Evolutionary conservation across 30 jellyfish, hydroid and myxozoan species (phyloP), one percentile per base, ranked within the genome.

Genomic region (Rhopilema esculentum): DNA sequence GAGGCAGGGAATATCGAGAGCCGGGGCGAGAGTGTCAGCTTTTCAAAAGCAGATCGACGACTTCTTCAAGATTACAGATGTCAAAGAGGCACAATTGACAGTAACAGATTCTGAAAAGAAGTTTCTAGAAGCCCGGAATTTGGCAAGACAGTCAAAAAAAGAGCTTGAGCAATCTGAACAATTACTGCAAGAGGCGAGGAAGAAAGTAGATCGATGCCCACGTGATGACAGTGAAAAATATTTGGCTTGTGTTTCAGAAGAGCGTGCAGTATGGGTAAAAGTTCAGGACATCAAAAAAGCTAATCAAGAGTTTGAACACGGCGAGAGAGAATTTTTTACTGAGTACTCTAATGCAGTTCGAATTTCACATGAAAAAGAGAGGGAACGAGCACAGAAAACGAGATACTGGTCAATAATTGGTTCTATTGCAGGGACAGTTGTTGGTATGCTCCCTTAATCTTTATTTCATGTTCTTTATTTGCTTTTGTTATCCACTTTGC

Each of bases 381-480:
- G 99, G 25, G 91, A 89, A 52, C 72, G 97, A 49, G 97, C 95
- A 15, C 97, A 94, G 84, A 88, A 95, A 49, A 94, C 99, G 24
- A 94, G 90, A 87, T 94, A 94, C 62, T 89, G 97, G 96, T 94
- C 99, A 20, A 82, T 94, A 9, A 85, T 94, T 80, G 97, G 92
- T 8, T 94, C 99, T 19, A 63, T 89, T n/a, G 30, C 91, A 53
- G 99, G 99, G 61, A 88, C 99, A 7, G 72, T 94, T 18, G 66
- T 89, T 7, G 99, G 99, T 94, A 18, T 30, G 91, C 12, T 40
- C 12, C 57, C 12, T 40, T 40, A 2, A 40, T 40, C 12, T 40
- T 40, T 40, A 6, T 40, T 40, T 6, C 57, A 40, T 2, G 12
- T 40, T 40, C 12, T 12, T 2, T 40, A 40, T 40, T 6, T n/a